A percentile compares a stretch with the other conserved stretches of the same genome.
Conservation (phyloP, 2,113 vertebrate genomes). For the Damaliscus lunatus region DNA sequence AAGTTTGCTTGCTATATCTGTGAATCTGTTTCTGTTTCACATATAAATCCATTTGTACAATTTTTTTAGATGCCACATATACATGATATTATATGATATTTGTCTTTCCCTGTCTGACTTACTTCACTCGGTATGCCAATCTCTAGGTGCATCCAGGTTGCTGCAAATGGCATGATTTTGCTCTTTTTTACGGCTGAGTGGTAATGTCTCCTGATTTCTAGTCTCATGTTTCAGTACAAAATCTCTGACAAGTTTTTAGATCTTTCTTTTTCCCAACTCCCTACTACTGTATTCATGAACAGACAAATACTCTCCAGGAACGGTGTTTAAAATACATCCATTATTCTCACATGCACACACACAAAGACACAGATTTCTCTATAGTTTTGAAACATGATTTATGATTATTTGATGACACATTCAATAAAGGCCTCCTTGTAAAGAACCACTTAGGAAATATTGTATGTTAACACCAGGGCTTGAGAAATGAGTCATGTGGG, state of each 20-base stretch:
- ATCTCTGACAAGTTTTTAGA: not conserved
- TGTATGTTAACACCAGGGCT: not conserved
- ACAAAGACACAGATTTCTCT: not conserved
- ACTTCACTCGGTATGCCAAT: not conserved
- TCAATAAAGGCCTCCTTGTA: not conserved
- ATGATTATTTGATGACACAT: not conserved
- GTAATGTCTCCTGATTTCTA: not conserved
- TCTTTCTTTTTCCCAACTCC: not conserved
- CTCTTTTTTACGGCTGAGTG: not conserved
- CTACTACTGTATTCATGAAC: not conserved
- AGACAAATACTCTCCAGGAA: not conserved
- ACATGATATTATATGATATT: not conserved
- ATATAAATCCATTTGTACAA: not conserved
- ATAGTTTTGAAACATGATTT: not conserved
- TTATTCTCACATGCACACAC: not conserved
- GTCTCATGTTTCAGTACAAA: not conserved
- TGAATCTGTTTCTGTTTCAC: not conserved
- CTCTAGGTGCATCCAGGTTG: not conserved
- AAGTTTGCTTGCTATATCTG: not conserved
- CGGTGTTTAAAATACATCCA: not conserved
- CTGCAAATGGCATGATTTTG: not conserved
- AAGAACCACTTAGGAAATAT: not conserved
- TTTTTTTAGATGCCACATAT: not conserved
- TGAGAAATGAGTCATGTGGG: not conserved
- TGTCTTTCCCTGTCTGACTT: not conserved